phyloP scores from a whole-genome alignment of 1,140 invertebrate species.

The Drosophila pallidifrons region DNA sequence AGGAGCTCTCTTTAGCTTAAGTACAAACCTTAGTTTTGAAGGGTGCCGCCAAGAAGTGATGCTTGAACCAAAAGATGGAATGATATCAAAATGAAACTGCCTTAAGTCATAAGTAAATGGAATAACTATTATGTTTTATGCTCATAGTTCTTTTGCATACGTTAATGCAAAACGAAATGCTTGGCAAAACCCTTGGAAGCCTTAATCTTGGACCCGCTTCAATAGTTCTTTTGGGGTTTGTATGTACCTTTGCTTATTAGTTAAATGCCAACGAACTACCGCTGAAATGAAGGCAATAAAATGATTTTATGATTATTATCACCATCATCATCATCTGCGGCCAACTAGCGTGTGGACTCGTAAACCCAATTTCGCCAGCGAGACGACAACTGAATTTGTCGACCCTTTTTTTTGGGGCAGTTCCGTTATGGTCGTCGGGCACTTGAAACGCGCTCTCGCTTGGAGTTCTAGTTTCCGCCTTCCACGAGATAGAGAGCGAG shows the following conservation, averaged over 20 bases:
- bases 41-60: too few relatives aligned
- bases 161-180: constrained; percentile 8
- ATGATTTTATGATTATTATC: constrained; percentile 60
- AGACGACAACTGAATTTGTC: constrained; percentile 16
- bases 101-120: neutral
- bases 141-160: constrained; percentile 25
- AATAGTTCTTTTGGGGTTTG: constrained; percentile 28
- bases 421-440: constrained; percentile 35
- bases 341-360: constrained; percentile 37
- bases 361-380: constrained; percentile 55
- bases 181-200: neutral
- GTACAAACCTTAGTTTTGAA: too few relatives aligned
- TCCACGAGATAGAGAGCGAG: constrained; percentile 1
- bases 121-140: constrained; percentile 22
- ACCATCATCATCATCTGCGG: constrained; percentile 47
- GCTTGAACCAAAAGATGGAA: neutral
- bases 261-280: constrained; percentile 50
- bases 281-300: constrained; percentile 48
- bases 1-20: too few relatives aligned
- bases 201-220: neutral
- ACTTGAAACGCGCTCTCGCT: constrained; percentile 37
- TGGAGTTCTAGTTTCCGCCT: constrained; percentile 57
- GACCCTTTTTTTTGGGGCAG: constrained; percentile 43
- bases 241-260: constrained; percentile 45
- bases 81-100: neutral